Conservation (phyloP, 2,797 vertebrate species). For the Huso huso region DNA sequence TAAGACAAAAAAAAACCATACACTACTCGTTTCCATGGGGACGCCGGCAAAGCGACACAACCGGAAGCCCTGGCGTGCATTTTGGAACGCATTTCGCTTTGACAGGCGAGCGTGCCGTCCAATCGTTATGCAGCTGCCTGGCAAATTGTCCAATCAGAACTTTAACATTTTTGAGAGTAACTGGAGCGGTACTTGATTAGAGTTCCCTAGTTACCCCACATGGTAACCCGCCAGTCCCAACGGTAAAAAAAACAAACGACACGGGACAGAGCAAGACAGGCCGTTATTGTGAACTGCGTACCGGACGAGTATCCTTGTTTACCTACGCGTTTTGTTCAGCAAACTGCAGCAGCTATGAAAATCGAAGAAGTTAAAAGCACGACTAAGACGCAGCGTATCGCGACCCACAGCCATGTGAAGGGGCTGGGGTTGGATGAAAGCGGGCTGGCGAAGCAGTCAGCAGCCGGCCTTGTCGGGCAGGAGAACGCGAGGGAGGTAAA, state of each 20-base stretch:
- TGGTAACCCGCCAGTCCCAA: constrained; percentile 57
- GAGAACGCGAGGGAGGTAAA: constrained; percentile 91
- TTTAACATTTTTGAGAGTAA: not conserved
- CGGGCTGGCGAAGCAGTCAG: constrained; percentile 85
- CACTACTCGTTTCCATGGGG: constrained; percentile 39
- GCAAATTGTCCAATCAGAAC: constrained; percentile 29
- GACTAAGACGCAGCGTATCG: constrained; percentile 92
- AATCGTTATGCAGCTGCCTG: constrained; percentile 21
- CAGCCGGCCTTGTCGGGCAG: constrained; percentile 90
- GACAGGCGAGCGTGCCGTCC: constrained; percentile 26
- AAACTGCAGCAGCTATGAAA: constrained; percentile 65
- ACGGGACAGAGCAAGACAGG: not conserved
- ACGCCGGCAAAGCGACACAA: constrained; percentile 31
- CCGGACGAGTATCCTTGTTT: too few relatives aligned
- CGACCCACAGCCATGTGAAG: constrained; percentile 93
- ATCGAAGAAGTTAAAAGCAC: constrained; percentile 98
- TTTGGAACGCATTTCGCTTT: not conserved
- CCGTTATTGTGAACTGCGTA: not conserved
- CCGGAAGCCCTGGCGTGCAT: constrained; percentile 30
- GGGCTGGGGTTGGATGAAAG: constrained; percentile 92
- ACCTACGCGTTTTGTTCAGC: not conserved
- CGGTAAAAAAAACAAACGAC: constrained; percentile 12
- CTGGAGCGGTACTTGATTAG: constrained; percentile 41
- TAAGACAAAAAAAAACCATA: not conserved
- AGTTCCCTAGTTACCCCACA: constrained; percentile 69